Evolutionary conservation across 2,888 invertebrate genomes (phyloP), one percentile per base, ranked within the genome.

Genomic region (Eupithecia insigniata): DNA sequence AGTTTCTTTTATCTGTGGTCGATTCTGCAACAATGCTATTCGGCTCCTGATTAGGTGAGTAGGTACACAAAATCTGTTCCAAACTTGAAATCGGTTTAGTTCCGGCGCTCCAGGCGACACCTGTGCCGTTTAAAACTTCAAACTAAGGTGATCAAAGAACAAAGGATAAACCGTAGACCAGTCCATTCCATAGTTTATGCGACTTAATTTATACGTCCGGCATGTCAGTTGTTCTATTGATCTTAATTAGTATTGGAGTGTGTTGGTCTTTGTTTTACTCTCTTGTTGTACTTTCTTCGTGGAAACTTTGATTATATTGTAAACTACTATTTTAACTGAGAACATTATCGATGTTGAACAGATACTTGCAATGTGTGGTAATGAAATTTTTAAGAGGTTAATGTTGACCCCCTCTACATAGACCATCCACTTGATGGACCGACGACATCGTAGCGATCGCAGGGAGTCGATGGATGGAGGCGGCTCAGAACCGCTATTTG

Each of bases 71-170:
- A 55, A 72, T 74, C 71, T 58, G 71, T 69, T 65, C 4, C 46
- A 14, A 81, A 80, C 79, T 84, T 83, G 70, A 74, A 78, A 80
- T 80, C 76, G 78, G 78, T 79, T 78, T 77, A 74, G 77, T 75
- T 80, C 78, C 78, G 78, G 46, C 69, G 79, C 77, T 66, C 70
- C 66, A 32, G 70, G 81, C 78, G 81, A 82, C 89, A 88, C 83
- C 89, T 90, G 89, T 81, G 81, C 80, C 80, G 67, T 81, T 80
- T 89, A 88, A 87, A 86, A 85, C 81, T 84, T 76, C 76, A 72
- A 77, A 81, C 82, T 78, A 76, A 78, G 75, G 84, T 81, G 84
- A 84, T 86, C 85, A 85, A 84, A 85, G 85, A 80, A 84, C 82
- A 84, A 87, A 87, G 84, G 83, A 84, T 77, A 78, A 79, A 79